phyloP scores from a whole-genome alignment of 2,113 vertebrate genomes.

The Crotophaga sulcirostris region DNA sequence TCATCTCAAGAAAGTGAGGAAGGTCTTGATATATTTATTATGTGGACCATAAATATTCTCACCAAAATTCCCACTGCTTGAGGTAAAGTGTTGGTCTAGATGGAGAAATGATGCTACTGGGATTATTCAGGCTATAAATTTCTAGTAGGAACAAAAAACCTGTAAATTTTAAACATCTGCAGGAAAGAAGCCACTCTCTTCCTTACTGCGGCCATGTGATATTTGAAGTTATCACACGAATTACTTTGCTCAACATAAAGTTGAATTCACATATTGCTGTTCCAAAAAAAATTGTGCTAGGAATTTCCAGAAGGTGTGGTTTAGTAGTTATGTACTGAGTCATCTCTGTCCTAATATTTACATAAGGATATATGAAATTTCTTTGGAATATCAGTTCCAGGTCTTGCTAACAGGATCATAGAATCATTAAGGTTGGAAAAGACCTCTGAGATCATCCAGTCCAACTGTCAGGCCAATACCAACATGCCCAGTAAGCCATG shows the following conservation, averaged over 20 bases:
- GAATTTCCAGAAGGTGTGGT: background rate
- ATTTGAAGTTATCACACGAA: background rate
- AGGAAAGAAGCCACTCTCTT: background rate
- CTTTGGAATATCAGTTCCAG: background rate
- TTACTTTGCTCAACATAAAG: background rate
- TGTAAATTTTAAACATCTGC: background rate
- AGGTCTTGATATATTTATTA: background rate
- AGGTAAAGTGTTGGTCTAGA: background rate
- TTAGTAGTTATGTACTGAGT: background rate
- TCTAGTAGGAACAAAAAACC: background rate
- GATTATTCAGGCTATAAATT: background rate
- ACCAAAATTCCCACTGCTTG: background rate
- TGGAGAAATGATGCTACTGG: background rate
- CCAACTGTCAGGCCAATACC: too few relatives aligned
- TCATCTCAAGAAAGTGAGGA: background rate
- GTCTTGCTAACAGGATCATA: background rate
- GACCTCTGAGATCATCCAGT: too few relatives aligned
- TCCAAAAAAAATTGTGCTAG: background rate
- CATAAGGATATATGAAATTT: background rate
- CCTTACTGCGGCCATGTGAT: background rate
- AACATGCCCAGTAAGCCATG: too few relatives aligned
- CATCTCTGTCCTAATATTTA: background rate
- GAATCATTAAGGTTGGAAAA: too few relatives aligned
- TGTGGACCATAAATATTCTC: background rate
- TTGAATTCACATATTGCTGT: background rate